Percentiles rank a stretch among this genome's conserved stretches.
Conservation (phyloP, 2,113 vertebrate species). For the Brienomyrus brachyistius region DNA sequence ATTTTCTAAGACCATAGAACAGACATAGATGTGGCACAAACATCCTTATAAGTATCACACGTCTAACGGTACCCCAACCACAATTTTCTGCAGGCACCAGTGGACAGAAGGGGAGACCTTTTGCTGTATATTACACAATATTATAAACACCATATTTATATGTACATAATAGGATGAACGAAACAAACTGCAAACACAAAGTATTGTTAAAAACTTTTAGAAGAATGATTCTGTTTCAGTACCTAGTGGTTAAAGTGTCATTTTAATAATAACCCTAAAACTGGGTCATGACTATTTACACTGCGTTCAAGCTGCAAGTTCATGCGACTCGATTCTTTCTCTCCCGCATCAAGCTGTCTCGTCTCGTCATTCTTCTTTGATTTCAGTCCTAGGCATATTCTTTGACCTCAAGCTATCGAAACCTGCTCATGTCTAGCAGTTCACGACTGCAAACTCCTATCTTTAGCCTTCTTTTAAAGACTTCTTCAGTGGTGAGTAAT, state of each 20-base stretch:
- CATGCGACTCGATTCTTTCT: neutral
- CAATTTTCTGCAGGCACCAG: neutral
- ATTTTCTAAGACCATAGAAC: neutral
- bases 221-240: neutral
- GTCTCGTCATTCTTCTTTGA: neutral
- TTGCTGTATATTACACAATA: neutral
- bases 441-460: neutral
- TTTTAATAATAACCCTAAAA: neutral
- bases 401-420: neutral
- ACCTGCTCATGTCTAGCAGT: neutral
- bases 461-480: neutral
- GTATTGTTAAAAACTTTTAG: neutral
- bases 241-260: neutral
- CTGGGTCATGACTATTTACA: neutral
- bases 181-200: neutral
- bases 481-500: neutral
- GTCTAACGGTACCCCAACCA: neutral
- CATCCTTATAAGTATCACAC: neutral
- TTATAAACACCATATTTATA: neutral
- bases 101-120: neutral
- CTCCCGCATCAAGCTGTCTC: neutral
- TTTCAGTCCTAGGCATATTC: neutral
- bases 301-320: neutral
- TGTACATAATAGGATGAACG: neutral
- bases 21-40: neutral